These are phyloP conservation scores for Halocynthia roretzi DNA, from an alignment of 23 tunicate genomes.

Conservation along the genomic window DNA sequence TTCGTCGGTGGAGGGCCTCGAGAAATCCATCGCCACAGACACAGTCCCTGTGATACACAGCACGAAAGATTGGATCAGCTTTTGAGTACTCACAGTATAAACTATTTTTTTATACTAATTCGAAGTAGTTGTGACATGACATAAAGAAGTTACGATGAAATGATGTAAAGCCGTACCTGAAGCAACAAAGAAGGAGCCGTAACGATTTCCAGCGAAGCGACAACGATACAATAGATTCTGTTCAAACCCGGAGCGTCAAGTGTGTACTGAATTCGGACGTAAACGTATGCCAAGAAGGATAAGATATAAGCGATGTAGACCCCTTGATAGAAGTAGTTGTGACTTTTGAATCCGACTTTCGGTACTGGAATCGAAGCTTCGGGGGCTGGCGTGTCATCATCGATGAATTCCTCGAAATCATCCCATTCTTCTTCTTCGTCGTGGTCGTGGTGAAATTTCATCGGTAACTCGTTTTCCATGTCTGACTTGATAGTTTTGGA, in stretches of 20 bases:
- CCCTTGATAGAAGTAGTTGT: slow-evolving; percentile 72
- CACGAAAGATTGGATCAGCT: neutral
- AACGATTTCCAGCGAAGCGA: slow-evolving; percentile 85
- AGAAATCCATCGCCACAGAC: slow-evolving; percentile 94
- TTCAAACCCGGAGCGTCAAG: slow-evolving; percentile 94
- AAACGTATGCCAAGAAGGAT: slow-evolving; percentile 90
- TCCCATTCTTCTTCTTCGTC: slow-evolving; percentile 87
- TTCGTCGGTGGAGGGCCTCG: slow-evolving; percentile 62
- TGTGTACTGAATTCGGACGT: slow-evolving; percentile 79
- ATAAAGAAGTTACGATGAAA: too few species aligned
- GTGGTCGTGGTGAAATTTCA: slow-evolving; percentile 8
- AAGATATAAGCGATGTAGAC: slow-evolving; percentile 62
- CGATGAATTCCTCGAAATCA: slow-evolving; percentile 89
- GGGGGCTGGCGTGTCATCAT: slow-evolving; percentile 97
- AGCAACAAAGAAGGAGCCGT: slow-evolving; percentile 80
- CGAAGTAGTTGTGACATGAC: neutral
- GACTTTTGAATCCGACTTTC: slow-evolving; percentile 37
- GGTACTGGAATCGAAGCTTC: slow-evolving; percentile 95
- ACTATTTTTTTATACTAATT: too few species aligned
- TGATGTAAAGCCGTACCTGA: slow-evolving; percentile 39
- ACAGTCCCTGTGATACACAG: slow-evolving; percentile 55
- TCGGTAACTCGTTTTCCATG: slow-evolving; percentile 21
- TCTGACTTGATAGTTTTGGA: slow-evolving; percentile 15
- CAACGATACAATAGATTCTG: slow-evolving; percentile 90
- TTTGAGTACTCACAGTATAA: too few species aligned